Evolutionary conservation across 2,113 vertebrate genomes (phyloP).

Genomic region (Corydoras sp.): DNA sequence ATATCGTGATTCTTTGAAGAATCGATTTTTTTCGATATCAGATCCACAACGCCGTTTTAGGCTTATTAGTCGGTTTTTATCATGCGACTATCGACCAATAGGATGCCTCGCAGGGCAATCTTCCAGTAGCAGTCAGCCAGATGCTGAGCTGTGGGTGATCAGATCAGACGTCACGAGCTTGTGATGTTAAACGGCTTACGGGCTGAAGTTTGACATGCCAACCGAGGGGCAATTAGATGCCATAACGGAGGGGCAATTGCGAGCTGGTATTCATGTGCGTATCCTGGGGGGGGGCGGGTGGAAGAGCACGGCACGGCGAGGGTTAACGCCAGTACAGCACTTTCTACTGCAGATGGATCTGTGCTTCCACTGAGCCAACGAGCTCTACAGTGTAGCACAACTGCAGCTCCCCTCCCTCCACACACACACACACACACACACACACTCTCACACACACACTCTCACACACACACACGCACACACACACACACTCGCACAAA

Average conservation of each 20-base stretch:
- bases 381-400: constrained; percentile 61
- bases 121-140: too few species aligned
- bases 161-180: too few species aligned
- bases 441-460: constrained; percentile 18
- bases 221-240: too few species aligned
- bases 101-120: too few species aligned
- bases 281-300: too few species aligned
- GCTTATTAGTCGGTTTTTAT: too few species aligned
- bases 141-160: too few species aligned
- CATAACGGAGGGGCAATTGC: too few species aligned
- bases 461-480: neutral
- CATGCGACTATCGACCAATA: too few species aligned
- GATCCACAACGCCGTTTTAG: neutral
- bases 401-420: constrained; percentile 59
- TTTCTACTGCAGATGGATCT: constrained; percentile 71
- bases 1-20: too few species aligned
- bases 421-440: neutral
- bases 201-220: neutral
- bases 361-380: constrained; percentile 62
- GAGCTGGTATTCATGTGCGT: too few species aligned
- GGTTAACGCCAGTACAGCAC: constrained; percentile 72
- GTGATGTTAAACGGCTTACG: neutral
- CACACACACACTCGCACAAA: constrained; percentile 12
- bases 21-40: too few species aligned
- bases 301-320: constrained; percentile 36